phyloP scores from a whole-genome alignment of 2,113 vertebrate genomes.

The Hypanus sabinus region DNA sequence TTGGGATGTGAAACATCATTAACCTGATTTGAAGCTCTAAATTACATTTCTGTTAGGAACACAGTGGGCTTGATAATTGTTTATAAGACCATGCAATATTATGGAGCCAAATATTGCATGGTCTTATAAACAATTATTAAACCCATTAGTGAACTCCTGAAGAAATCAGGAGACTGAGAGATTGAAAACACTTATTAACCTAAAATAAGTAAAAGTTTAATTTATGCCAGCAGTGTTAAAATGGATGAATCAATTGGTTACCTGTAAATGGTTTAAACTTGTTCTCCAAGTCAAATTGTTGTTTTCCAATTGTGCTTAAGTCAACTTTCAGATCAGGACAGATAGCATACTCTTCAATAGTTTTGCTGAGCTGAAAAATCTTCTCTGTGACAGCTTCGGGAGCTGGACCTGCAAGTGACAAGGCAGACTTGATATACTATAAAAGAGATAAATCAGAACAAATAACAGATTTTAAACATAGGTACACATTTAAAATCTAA shows the following conservation, averaged over 20 bases:
- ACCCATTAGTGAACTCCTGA: not conserved
- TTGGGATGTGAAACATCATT: not conserved
- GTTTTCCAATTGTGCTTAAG: slow-evolving; percentile 78
- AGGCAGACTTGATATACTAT: not conserved
- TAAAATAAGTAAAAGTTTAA: not conserved
- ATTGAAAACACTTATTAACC: not conserved
- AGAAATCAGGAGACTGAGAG: not conserved
- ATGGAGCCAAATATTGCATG: not conserved
- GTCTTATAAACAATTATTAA: not conserved
- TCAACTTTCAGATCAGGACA: slow-evolving; percentile 89
- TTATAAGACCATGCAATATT: not conserved
- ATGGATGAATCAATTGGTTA: slow-evolving; percentile 42
- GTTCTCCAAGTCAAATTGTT: slow-evolving; percentile 94
- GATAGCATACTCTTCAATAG: slow-evolving; percentile 85
- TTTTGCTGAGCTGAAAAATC: slow-evolving; percentile 93
- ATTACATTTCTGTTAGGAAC: not conserved
- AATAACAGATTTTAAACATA: not conserved
- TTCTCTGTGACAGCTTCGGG: slow-evolving; percentile 89
- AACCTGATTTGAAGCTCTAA: not conserved
- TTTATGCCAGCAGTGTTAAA: not conserved
- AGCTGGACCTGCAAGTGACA: slow-evolving; percentile 71
- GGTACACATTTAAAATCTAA: not conserved
- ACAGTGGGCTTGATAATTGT: not conserved
- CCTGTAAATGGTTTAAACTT: slow-evolving; percentile 91
- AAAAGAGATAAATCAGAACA: not conserved